Percentiles rank a stretch among this genome's conserved stretches.
Evolutionary conservation across 2,113 vertebrate genomes (phyloP).

Genomic region (Solenodon paradoxus): DNA sequence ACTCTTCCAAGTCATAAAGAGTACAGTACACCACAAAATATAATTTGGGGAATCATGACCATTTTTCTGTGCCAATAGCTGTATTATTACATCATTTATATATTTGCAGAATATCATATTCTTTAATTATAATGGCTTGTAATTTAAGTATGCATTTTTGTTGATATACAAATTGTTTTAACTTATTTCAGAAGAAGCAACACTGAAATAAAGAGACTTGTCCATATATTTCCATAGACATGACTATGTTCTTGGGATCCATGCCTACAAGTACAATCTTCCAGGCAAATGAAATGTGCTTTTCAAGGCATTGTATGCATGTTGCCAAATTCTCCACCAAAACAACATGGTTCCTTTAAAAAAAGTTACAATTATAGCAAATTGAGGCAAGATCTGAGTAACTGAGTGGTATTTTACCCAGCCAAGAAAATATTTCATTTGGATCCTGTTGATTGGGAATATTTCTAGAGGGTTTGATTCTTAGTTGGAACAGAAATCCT

Average conservation of each 20-base stretch:
- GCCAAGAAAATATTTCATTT: conserved; percentile 29
- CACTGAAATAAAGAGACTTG: neutral
- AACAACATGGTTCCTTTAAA: neutral
- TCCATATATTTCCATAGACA: neutral
- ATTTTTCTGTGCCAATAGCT: neutral
- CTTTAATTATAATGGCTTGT: neutral
- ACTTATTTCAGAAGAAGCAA: neutral
- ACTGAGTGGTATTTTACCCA: neutral
- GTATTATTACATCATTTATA: neutral
- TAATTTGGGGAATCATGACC: neutral
- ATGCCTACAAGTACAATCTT: neutral
- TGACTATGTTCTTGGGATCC: neutral
- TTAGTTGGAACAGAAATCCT: conserved; percentile 41
- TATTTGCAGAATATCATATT: neutral
- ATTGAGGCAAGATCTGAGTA: neutral
- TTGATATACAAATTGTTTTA: neutral
- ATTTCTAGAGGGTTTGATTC: conserved; percentile 54
- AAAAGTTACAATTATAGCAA: neutral
- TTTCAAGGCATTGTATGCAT: neutral
- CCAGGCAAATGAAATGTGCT: neutral
- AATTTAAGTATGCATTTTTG: neutral
- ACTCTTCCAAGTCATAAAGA: neutral
- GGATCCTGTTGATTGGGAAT: conserved; percentile 11
- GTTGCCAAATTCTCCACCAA: neutral
- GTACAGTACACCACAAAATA: neutral